Evolutionary conservation across 2,888 invertebrate species (phyloP).

Genomic region (Sinhomidia bicolor): DNA sequence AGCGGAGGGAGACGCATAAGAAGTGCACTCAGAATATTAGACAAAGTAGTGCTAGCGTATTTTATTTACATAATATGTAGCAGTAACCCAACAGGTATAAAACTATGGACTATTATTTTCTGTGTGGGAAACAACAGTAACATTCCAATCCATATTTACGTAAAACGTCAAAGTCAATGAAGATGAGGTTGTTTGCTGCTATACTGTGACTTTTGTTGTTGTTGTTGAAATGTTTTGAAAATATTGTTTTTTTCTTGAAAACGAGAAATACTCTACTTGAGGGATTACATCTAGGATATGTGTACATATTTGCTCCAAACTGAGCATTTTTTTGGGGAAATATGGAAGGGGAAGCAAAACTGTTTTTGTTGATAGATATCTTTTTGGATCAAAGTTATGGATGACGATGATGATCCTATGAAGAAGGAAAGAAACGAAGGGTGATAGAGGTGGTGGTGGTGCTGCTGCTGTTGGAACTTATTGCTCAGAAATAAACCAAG

Average conservation of each 20-base stretch:
- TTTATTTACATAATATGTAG: neutral
- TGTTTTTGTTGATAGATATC: slow-evolving; percentile 42
- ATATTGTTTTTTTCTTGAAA: slow-evolving; percentile 25
- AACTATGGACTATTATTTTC: neutral
- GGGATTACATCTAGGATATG: neutral
- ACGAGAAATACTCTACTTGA: neutral
- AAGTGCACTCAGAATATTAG: neutral
- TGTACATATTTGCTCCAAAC: neutral
- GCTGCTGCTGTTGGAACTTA: neutral
- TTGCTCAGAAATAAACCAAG: neutral
- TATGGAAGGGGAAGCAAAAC: slow-evolving; percentile 22
- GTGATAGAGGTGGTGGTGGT: neutral
- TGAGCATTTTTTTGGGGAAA: neutral
- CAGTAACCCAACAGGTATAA: slow-evolving; percentile 20
- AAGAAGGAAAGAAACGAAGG: slow-evolving; percentile 27
- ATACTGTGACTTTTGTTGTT: neutral
- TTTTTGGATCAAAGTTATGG: slow-evolving; percentile 46
- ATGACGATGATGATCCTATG: slow-evolving; percentile 24
- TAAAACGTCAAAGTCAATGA: slow-evolving; percentile 58
- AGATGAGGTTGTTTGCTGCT: slow-evolving; percentile 32
- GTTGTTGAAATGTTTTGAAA: slow-evolving; percentile 35
- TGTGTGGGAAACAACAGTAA: neutral
- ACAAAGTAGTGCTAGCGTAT: neutral
- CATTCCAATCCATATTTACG: slow-evolving; percentile 36
- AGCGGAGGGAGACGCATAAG: neutral